Conservation (phyloP, 2,113 vertebrate species). For the Odobenus rosmarus region DNA sequence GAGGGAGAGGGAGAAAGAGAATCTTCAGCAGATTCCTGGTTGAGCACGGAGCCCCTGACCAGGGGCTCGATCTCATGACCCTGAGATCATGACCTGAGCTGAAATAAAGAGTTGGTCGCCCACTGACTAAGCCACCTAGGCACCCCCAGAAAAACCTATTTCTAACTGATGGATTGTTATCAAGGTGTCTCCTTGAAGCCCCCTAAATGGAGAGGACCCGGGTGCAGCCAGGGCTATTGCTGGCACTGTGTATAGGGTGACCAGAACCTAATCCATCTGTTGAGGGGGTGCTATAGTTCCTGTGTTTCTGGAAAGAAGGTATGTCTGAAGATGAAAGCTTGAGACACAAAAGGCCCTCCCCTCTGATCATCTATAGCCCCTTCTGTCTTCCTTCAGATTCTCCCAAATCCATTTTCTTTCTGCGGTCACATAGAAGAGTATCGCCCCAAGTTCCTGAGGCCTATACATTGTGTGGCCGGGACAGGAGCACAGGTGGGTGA, state of each 20-base stretch:
- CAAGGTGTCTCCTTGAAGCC: background rate
- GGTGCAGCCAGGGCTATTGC: background rate
- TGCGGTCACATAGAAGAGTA: background rate
- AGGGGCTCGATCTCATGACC: background rate
- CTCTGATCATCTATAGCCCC: background rate
- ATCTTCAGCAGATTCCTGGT: background rate
- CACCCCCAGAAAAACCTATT: background rate
- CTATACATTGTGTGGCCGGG: rapidly evolving
- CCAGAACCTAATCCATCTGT: background rate
- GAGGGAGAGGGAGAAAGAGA: background rate
- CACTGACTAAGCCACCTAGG: background rate
- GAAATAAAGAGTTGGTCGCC: background rate
- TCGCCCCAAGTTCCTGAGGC: background rate
- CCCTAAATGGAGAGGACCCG: background rate
- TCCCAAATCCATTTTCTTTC: background rate
- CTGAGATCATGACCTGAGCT: background rate
- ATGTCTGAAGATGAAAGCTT: background rate
- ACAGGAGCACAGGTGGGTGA: background rate
- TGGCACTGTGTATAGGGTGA: background rate
- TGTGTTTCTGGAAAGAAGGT: background rate
- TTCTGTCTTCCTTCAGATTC: background rate
- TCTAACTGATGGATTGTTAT: background rate
- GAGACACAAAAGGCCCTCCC: background rate
- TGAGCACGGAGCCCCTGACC: background rate
- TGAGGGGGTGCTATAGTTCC: background rate